These are phyloP conservation scores for Elysia crispata DNA, from an alignment of 2,888 invertebrate species.

Conservation along the genomic window DNA sequence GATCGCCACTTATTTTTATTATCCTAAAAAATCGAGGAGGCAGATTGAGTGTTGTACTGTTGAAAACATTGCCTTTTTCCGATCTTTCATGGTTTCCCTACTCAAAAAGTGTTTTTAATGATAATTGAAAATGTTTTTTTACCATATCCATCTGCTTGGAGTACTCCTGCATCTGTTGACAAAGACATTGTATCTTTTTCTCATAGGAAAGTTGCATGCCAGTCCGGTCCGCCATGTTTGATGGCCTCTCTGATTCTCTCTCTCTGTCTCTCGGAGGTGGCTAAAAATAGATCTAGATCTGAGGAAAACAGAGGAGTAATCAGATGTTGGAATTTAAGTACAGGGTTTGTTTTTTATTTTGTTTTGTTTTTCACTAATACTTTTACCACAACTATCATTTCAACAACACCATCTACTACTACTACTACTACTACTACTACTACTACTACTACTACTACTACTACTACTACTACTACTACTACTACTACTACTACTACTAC, in stretches of 20 bases:
- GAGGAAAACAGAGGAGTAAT: no score
- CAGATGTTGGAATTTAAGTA: no score
- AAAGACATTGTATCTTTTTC: conserved; percentile 38
- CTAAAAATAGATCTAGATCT: no score
- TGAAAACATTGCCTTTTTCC: no score
- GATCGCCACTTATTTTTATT: no score
- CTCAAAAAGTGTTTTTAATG: no score
- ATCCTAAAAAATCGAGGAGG: no score
- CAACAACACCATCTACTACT: not conserved
- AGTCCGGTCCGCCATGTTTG: conserved; percentile 49
- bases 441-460: not conserved
- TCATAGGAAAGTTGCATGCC: conserved; percentile 33
- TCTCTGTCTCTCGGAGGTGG: no score
- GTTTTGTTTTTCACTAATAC: not conserved
- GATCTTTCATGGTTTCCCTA: no score
- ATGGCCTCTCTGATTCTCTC: no score
- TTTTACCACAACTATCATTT: not conserved
- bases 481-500: not conserved
- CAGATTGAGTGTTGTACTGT: no score
- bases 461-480: not conserved
- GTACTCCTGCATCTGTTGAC: conserved; percentile 39
- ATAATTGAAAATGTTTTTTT: no score
- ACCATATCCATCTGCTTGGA: conserved; percentile 39
- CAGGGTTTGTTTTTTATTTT: not conserved
- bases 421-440: not conserved